These are phyloP conservation scores for Luffia ferchaultella DNA, from an alignment of 2,888 invertebrate species.

Conservation along the genomic window DNA sequence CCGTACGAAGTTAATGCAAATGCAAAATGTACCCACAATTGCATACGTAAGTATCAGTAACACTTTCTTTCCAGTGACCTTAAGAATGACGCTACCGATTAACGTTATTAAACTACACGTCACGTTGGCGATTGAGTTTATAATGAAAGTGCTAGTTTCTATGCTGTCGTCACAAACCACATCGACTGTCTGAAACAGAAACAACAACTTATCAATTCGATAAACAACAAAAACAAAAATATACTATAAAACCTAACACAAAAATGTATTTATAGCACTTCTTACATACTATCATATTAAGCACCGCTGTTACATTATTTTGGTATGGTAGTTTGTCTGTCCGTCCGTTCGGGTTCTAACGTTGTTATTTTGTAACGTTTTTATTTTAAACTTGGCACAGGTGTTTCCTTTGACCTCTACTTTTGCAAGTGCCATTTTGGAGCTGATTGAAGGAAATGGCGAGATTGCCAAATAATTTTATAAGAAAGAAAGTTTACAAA, in stretches of 20 bases:
- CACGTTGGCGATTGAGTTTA: conserved; percentile 37
- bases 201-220: conserved; percentile 15
- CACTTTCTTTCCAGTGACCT: conserved; percentile 43
- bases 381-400: too few species aligned
- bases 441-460: too few species aligned
- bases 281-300: too few species aligned
- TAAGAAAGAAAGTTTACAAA: too few species aligned
- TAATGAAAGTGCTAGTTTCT: conserved; percentile 36
- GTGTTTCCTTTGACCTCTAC: too few species aligned
- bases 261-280: too few species aligned
- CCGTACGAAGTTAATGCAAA: conserved; percentile 44
- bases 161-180: conserved; percentile 38
- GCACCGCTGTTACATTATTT: too few species aligned
- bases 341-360: too few species aligned
- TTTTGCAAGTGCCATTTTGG: too few species aligned
- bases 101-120: conserved; percentile 37
- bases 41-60: conserved; percentile 32
- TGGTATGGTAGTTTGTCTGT: too few species aligned
- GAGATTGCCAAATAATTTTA: too few species aligned
- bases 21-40: conserved; percentile 34
- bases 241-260: conserved; percentile 7
- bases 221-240: neutral
- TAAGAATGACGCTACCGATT: conserved; percentile 35
- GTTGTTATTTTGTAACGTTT: too few species aligned
- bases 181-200: conserved; percentile 28